These are phyloP conservation scores for Platysternon megacephalum DNA, from an alignment of 2,113 vertebrate species.

Conservation along the genomic window DNA sequence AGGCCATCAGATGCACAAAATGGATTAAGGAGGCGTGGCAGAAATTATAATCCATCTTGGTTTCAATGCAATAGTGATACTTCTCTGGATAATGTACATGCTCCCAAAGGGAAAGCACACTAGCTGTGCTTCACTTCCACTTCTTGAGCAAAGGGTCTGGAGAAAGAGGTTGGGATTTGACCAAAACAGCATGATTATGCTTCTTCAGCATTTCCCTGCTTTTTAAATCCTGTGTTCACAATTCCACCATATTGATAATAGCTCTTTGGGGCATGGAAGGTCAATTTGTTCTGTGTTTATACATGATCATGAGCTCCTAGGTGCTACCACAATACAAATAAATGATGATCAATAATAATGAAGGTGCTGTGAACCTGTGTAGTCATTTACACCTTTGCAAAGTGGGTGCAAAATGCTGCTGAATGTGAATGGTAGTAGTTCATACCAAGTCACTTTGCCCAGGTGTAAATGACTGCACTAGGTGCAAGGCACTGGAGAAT, in stretches of 20 bases:
- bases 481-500: not conserved
- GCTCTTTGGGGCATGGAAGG: rapidly evolving
- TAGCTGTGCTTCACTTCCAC: not conserved
- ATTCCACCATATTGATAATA: rapidly evolving
- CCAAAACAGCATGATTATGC: rapidly evolving
- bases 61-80: rapidly evolving
- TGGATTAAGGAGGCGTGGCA: not conserved
- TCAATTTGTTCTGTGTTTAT: not conserved
- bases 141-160: not conserved
- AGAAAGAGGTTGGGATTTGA: not conserved
- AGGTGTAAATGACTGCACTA: not conserved
- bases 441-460: rapidly evolving
- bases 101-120: rapidly evolving
- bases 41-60: rapidly evolving
- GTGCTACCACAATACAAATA: not conserved
- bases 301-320: not conserved
- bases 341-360: not conserved
- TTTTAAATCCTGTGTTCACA: rapidly evolving
- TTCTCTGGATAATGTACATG: not conserved
- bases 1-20: rapidly evolving
- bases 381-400: not conserved
- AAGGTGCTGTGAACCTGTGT: not conserved
- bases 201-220: rapidly evolving
- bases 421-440: not conserved
- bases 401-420: rapidly evolving